Evolutionary conservation across 2,888 invertebrate species (phyloP).

Genomic region (Zaprionus obscuricornis): DNA sequence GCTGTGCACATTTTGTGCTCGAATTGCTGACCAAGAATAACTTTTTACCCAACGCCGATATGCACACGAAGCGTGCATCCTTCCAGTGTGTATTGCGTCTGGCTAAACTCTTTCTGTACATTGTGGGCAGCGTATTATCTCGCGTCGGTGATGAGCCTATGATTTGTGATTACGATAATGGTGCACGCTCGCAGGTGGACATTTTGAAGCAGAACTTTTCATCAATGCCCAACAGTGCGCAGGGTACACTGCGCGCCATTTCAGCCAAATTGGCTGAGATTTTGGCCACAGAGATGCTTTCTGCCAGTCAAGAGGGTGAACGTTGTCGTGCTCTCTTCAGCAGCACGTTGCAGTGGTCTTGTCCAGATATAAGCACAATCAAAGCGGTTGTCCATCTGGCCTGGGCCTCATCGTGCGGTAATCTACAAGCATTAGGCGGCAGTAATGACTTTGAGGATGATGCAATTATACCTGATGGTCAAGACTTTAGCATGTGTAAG

Average conservation of each 20-base stretch:
- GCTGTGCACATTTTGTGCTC: constrained; percentile 87
- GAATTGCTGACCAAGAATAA: constrained; percentile 93
- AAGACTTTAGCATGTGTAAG: constrained; percentile 90
- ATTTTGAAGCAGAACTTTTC: constrained; percentile 92
- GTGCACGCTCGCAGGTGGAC: constrained; percentile 85
- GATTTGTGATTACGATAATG: constrained; percentile 84
- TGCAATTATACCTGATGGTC: constrained; percentile 86
- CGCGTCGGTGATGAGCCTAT: constrained; percentile 85
- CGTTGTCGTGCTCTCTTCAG: constrained; percentile 84
- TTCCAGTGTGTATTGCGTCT: constrained; percentile 94
- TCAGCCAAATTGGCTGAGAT: constrained; percentile 92
- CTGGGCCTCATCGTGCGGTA: constrained; percentile 91
- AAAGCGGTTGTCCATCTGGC: constrained; percentile 90
- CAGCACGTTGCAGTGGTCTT: constrained; percentile 87
- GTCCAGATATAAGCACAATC: constrained; percentile 89
- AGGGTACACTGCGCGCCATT: constrained; percentile 92
- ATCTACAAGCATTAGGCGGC: constrained; percentile 87
- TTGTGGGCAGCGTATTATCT: constrained; percentile 92
- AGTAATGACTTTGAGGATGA: constrained; percentile 84
- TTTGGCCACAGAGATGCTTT: constrained; percentile 88
- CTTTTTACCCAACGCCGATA: constrained; percentile 91
- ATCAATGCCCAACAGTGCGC: constrained; percentile 91
- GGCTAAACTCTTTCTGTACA: constrained; percentile 93
- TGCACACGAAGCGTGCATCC: constrained; percentile 90
- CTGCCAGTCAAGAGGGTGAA: constrained; percentile 84